A percentile compares a stretch with the other conserved stretches of the same genome.
These are phyloP conservation scores for Alligator sinensis DNA, from an alignment of 2,113 vertebrate genomes.

Conservation along the genomic window DNA sequence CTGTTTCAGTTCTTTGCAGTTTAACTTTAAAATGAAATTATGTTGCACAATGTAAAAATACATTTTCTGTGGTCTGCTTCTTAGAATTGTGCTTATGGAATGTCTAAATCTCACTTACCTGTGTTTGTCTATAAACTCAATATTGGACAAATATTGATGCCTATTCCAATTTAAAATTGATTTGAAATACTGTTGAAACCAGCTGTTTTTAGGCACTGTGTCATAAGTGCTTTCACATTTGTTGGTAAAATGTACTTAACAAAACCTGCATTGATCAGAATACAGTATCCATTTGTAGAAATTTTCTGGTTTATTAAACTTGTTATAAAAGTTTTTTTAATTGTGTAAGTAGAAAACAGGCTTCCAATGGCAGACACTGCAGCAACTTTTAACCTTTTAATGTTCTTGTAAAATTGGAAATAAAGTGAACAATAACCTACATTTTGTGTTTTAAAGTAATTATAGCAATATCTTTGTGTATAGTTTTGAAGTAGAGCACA, in stretches of 20 bases:
- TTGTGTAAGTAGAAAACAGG: conserved; percentile 5
- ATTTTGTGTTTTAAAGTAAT: conserved; percentile 73
- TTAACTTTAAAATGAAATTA: conserved; percentile 45
- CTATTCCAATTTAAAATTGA: not conserved
- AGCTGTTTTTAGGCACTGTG: conserved; percentile 31
- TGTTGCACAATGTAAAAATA: conserved; percentile 57
- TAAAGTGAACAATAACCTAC: conserved; percentile 57
- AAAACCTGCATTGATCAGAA: conserved; percentile 31
- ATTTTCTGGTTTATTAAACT: conserved; percentile 18
- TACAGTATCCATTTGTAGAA: conserved; percentile 11
- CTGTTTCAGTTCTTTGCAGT: conserved; percentile 34
- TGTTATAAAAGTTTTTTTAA: conserved; percentile 24
- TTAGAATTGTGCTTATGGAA: conserved; percentile 58
- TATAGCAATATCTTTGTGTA: conserved; percentile 73
- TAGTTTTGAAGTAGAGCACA: conserved; percentile 70
- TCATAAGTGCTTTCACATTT: not conserved
- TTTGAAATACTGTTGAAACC: conserved; percentile 38
- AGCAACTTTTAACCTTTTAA: conserved; percentile 59
- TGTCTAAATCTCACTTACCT: conserved; percentile 32
- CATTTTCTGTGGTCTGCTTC: conserved; percentile 56
- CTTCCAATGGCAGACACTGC: not conserved
- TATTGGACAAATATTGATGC: conserved; percentile 35
- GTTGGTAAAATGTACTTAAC: not conserved
- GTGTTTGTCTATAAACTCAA: conserved; percentile 28
- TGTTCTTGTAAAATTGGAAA: conserved; percentile 66